Evolutionary conservation across 2,888 invertebrate species (phyloP).

Genomic region (Ennomos quercinarius): DNA sequence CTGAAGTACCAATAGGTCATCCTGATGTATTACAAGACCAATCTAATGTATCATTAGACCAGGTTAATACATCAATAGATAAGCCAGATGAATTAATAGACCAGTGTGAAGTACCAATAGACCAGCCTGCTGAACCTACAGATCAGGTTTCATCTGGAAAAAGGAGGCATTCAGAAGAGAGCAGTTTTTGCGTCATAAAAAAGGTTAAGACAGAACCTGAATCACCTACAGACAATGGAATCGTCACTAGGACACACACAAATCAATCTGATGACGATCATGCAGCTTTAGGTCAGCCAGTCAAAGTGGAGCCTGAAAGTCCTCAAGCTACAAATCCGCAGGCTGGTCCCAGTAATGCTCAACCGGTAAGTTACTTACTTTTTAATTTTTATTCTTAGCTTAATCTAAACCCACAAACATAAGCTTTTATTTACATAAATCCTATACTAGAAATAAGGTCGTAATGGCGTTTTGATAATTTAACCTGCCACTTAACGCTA

Average conservation of each 20-base stretch:
- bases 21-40: background rate
- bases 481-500: too few relatives aligned
- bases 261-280: background rate
- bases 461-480: too few relatives aligned
- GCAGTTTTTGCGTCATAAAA: slow-evolving; percentile 46
- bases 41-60: slow-evolving; percentile 1
- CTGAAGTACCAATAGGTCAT: background rate
- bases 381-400: background rate
- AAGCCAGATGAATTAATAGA: background rate
- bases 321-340: slow-evolving; percentile 15
- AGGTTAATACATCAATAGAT: background rate
- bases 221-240: background rate
- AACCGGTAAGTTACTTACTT: slow-evolving; percentile 40
- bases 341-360: slow-evolving; percentile 57
- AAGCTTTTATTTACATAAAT: too few relatives aligned
- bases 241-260: background rate
- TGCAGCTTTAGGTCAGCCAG: slow-evolving; percentile 5
- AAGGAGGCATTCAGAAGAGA: slow-evolving; percentile 48
- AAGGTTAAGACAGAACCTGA: slow-evolving; percentile 54
- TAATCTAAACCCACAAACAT: too few relatives aligned
- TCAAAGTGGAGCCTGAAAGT: slow-evolving; percentile 36
- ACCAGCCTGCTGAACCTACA: slow-evolving; percentile 4
- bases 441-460: too few relatives aligned
- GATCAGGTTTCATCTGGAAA: slow-evolving; percentile 40
- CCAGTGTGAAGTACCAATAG: background rate